These are phyloP conservation scores for Cynaeus angustus DNA, from an alignment of 2,888 invertebrate genomes.

Conservation along the genomic window DNA sequence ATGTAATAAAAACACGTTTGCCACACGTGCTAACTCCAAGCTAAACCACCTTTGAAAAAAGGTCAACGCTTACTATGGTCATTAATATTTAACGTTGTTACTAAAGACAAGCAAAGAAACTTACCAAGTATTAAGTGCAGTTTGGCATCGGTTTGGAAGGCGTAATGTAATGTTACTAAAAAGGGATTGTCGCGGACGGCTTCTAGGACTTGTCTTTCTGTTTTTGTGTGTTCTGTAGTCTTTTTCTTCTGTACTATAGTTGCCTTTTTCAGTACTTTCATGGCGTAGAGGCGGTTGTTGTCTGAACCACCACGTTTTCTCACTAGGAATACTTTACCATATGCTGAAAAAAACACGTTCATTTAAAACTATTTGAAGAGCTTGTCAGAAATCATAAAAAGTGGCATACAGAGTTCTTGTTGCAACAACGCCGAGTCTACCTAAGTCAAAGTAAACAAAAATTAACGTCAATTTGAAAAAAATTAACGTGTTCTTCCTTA, in stretches of 20 bases:
- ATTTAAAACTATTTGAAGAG: too few relatives aligned
- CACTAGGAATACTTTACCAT: slow-evolving; percentile 97
- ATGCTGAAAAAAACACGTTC: slow-evolving; percentile 78
- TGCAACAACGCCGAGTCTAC: too few relatives aligned
- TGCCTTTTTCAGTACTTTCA: slow-evolving; percentile 98
- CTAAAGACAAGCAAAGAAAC: slow-evolving; percentile 66
- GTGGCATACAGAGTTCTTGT: too few relatives aligned
- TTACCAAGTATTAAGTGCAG: slow-evolving; percentile 97
- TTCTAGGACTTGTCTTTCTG: slow-evolving; percentile 97
- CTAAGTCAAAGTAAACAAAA: too few relatives aligned
- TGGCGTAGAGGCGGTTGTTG: slow-evolving; percentile 93
- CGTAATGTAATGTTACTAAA: slow-evolving; percentile 97
- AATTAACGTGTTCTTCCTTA: too few relatives aligned
- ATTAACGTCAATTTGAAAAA: too few relatives aligned
- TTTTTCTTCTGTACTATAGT: slow-evolving; percentile 95
- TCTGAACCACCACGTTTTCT: slow-evolving; percentile 91
- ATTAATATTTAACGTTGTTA: background rate
- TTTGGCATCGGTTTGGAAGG: slow-evolving; percentile 98
- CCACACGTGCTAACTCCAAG: slow-evolving; percentile 3
- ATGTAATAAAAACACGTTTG: background rate
- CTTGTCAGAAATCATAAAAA: too few relatives aligned
- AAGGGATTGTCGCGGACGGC: slow-evolving; percentile 96
- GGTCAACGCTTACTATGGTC: too few relatives aligned
- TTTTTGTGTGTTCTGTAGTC: slow-evolving; percentile 97
- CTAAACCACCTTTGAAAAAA: background rate